A percentile compares a stretch with the other conserved stretches of the same genome.
phyloP scores from a whole-genome alignment of 2,888 invertebrate species.

The Pyrocoelia pectoralis region DNA sequence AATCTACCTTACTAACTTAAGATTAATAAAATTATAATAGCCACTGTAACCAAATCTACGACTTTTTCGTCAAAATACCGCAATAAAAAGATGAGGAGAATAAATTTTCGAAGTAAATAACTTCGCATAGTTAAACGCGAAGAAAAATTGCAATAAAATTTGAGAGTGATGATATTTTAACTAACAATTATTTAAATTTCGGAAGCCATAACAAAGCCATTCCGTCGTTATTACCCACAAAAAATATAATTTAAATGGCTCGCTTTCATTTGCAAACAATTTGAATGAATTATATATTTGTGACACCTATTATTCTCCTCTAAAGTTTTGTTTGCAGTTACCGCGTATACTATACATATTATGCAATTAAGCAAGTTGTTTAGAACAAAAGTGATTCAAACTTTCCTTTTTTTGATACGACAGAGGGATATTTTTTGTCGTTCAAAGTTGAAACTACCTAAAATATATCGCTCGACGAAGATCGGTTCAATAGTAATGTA shows the following conservation, averaged over 20 bases:
- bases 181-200: neutral
- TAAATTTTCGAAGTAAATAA: too few relatives aligned
- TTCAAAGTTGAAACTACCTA: neutral
- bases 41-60: too few relatives aligned
- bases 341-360: neutral
- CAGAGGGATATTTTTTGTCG: neutral
- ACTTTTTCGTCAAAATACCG: too few relatives aligned
- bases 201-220: neutral
- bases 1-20: too few relatives aligned
- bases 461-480: neutral
- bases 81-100: too few relatives aligned
- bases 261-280: neutral
- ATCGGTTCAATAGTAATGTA: too few relatives aligned
- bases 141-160: neutral
- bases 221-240: neutral
- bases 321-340: neutral
- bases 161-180: neutral
- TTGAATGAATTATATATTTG: neutral
- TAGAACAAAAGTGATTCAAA: neutral
- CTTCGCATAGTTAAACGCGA: too few relatives aligned
- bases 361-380: neutral
- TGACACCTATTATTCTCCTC: conserved; percentile 1
- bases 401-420: neutral
- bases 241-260: conserved; percentile 1
- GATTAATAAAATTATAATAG: too few relatives aligned